Percentiles rank a stretch among this genome's conserved stretches.
Conservation (phyloP, 2,113 vertebrate genomes). For the Ptychochromis oligacanthus region DNA sequence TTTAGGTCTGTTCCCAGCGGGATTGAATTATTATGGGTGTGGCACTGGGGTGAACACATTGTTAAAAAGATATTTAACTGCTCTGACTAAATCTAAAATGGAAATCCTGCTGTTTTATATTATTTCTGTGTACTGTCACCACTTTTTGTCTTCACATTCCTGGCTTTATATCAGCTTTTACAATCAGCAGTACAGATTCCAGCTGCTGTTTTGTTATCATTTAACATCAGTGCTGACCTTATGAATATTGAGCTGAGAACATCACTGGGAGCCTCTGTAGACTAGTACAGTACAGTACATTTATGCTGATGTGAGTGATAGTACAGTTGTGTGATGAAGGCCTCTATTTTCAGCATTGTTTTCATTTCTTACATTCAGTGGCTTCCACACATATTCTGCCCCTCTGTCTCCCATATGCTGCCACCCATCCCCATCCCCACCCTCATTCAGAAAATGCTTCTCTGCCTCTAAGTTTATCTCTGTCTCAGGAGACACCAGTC, state of each 20-base stretch:
- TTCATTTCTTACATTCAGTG: background rate
- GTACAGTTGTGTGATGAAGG: background rate
- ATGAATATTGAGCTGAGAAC: background rate
- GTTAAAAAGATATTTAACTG: background rate
- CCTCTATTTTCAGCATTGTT: background rate
- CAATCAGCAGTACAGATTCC: background rate
- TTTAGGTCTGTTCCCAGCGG: background rate
- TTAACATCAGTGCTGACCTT: background rate
- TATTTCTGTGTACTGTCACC: background rate
- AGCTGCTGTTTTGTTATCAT: background rate
- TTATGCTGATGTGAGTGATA: background rate
- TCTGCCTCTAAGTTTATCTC: background rate
- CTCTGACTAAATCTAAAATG: background rate
- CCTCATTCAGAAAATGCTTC: constrained; percentile 5
- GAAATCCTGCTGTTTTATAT: background rate
- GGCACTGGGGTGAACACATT: background rate
- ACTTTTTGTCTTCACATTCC: background rate
- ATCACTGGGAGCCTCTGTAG: background rate
- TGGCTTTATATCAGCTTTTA: background rate
- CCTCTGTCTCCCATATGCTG: background rate
- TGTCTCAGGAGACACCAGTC: background rate
- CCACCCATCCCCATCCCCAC: background rate
- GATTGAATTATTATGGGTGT: background rate
- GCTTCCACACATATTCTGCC: background rate
- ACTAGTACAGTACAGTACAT: background rate